Evolutionary conservation across 2,113 vertebrate species (phyloP).

Genomic region (Vulpes ferrilata): DNA sequence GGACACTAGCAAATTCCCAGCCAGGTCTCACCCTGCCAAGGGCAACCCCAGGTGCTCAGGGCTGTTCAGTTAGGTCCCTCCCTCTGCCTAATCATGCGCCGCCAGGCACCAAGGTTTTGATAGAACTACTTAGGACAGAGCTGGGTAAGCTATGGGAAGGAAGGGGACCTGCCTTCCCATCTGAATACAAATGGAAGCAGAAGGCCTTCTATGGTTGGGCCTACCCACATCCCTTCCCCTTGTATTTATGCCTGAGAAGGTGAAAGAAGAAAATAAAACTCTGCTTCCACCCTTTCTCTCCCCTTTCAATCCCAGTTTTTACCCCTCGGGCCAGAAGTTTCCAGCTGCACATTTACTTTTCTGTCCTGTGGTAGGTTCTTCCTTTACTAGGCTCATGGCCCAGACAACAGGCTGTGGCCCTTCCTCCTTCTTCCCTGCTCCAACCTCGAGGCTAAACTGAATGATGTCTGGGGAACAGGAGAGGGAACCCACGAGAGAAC

Average conservation of each 20-base stretch:
- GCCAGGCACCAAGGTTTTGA: neutral
- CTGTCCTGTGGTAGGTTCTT: neutral
- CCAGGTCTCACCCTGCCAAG: neutral
- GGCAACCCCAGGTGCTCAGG: neutral
- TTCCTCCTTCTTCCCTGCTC: neutral
- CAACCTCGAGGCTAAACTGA: neutral
- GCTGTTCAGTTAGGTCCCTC: neutral
- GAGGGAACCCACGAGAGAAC: neutral
- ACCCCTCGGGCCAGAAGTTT: neutral
- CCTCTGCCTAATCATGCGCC: neutral
- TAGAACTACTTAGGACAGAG: neutral
- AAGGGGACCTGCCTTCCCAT: neutral
- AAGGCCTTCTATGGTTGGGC: neutral
- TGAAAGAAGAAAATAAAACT: constrained; percentile 5
- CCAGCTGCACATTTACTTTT: neutral
- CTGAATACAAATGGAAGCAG: neutral
- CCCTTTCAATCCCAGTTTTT: neutral
- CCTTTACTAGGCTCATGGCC: neutral
- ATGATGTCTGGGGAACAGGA: too few species aligned
- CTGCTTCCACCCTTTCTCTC: neutral
- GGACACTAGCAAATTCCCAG: neutral
- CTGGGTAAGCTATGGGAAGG: neutral
- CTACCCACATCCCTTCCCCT: neutral
- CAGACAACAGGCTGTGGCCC: neutral
- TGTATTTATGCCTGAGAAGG: neutral